These are phyloP conservation scores for Atta cephalotes DNA, from an alignment of 1,140 invertebrate genomes.

Conservation along the genomic window DNA sequence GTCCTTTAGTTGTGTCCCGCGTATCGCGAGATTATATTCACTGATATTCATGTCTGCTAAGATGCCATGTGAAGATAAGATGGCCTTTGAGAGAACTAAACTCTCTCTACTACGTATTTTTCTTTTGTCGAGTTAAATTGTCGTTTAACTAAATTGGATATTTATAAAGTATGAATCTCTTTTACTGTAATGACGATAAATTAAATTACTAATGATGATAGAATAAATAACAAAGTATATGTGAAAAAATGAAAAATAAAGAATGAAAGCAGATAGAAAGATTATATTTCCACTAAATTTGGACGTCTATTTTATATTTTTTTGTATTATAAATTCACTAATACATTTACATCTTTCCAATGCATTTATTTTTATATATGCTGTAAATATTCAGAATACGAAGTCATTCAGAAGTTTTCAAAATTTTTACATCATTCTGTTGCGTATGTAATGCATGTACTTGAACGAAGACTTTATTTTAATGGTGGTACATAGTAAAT, in stretches of 20 bases:
- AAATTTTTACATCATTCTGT: background rate
- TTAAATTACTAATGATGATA: background rate
- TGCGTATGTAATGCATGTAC: background rate
- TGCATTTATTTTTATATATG: background rate
- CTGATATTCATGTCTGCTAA: conserved; percentile 9
- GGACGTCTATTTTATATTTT: background rate
- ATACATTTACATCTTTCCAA: background rate
- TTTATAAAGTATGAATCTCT: background rate
- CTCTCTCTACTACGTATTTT: background rate
- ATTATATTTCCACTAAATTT: background rate
- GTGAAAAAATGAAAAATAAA: background rate
- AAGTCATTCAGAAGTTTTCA: background rate
- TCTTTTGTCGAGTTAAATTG: background rate
- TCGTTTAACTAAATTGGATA: background rate
- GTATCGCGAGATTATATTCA: conserved; percentile 28
- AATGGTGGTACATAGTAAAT: too few species aligned
- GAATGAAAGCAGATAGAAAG: background rate
- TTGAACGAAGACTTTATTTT: background rate
- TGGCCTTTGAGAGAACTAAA: conserved; percentile 3
- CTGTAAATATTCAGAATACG: background rate
- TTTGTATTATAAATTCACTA: background rate
- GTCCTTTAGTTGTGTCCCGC: background rate
- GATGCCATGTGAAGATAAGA: conserved; percentile 16
- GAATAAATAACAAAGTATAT: background rate
- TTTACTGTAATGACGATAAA: conserved; percentile 1